These are phyloP conservation scores for Plumapathes pennacea DNA, from an alignment of 92 coral and sea anemone genomes.

Conservation along the genomic window DNA sequence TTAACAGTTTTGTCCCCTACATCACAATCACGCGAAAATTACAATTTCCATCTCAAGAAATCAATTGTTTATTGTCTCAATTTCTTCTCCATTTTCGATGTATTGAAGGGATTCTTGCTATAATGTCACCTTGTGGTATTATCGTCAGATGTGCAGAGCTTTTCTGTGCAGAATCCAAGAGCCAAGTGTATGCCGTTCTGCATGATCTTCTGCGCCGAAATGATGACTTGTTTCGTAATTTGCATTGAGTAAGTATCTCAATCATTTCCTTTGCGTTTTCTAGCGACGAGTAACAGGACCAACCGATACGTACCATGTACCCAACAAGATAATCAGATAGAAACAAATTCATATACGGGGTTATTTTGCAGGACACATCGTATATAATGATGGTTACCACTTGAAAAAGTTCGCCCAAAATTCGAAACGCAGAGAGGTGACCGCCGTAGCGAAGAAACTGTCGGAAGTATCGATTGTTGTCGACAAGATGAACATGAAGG, in stretches of 20 bases:
- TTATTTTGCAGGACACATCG: slow-evolving; percentile 8
- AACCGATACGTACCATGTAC: too few relatives aligned
- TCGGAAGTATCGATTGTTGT: slow-evolving; percentile 8
- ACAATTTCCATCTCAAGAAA: too few relatives aligned
- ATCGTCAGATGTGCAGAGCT: slow-evolving; percentile 5
- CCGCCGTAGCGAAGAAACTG: slow-evolving; percentile 4
- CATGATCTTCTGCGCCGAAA: neutral
- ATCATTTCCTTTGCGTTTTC: neutral
- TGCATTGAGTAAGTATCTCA: slow-evolving; percentile 1
- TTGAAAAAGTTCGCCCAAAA: slow-evolving; percentile 20
- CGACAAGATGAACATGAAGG: slow-evolving; percentile 28
- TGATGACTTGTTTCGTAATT: neutral
- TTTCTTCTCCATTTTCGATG: too few relatives aligned
- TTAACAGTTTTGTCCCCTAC: too few relatives aligned
- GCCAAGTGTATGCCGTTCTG: neutral
- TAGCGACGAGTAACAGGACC: too few relatives aligned
- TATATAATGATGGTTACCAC: slow-evolving; percentile 35
- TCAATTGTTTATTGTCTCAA: too few relatives aligned
- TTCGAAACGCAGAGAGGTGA: slow-evolving; percentile 5
- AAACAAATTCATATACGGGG: too few relatives aligned
- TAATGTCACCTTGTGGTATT: neutral
- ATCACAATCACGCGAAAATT: too few relatives aligned
- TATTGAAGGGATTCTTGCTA: neutral
- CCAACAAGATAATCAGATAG: too few relatives aligned
- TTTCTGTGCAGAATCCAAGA: slow-evolving; percentile 5